Percentiles rank a stretch among this genome's conserved stretches.
Evolutionary conservation across 2,888 invertebrate genomes (phyloP).

Genomic region (Drosophila anomalata): DNA sequence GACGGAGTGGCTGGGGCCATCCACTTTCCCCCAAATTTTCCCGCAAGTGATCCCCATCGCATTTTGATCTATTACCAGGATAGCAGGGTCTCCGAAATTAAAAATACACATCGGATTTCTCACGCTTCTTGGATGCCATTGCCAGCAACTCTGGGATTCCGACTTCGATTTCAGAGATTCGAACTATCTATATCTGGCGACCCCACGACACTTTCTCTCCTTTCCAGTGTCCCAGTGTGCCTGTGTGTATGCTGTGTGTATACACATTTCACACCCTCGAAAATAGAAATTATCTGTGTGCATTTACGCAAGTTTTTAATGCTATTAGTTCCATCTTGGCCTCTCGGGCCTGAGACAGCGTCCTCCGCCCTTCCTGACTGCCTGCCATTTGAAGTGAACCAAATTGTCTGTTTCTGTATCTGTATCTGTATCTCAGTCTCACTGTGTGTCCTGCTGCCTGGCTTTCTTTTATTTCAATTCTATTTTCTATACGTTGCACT

Average conservation of each 20-base stretch:
- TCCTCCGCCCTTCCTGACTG: slow-evolving; percentile 36
- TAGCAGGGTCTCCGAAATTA: slow-evolving; percentile 60
- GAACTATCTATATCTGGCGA: slow-evolving; percentile 53
- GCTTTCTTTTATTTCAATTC: slow-evolving; percentile 63
- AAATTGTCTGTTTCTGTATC: slow-evolving; percentile 66
- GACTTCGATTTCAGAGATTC: slow-evolving; percentile 21
- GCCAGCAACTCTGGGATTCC: slow-evolving; percentile 31
- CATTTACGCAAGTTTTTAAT: slow-evolving; percentile 79
- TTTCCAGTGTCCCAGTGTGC: not conserved
- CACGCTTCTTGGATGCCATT: slow-evolving; percentile 58
- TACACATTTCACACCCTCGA: slow-evolving; percentile 79
- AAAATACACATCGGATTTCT: slow-evolving; percentile 79
- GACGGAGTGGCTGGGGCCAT: not conserved
- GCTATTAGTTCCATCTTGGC: slow-evolving; percentile 80
- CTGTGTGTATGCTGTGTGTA: slow-evolving; percentile 30
- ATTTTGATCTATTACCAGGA: slow-evolving; percentile 72
- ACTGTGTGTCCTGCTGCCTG: slow-evolving; percentile 66
- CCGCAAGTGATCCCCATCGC: slow-evolving; percentile 19
- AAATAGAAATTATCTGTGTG: slow-evolving; percentile 79
- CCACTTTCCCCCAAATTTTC: not conserved
- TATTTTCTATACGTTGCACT: slow-evolving; percentile 75
- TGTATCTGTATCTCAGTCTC: slow-evolving; percentile 53
- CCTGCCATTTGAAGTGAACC: slow-evolving; percentile 76
- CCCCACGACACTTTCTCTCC: slow-evolving; percentile 73
- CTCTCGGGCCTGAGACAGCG: slow-evolving; percentile 50